These are phyloP conservation scores for Sylvicapra grimmia DNA, from an alignment of 2,113 vertebrate species.

Conservation along the genomic window DNA sequence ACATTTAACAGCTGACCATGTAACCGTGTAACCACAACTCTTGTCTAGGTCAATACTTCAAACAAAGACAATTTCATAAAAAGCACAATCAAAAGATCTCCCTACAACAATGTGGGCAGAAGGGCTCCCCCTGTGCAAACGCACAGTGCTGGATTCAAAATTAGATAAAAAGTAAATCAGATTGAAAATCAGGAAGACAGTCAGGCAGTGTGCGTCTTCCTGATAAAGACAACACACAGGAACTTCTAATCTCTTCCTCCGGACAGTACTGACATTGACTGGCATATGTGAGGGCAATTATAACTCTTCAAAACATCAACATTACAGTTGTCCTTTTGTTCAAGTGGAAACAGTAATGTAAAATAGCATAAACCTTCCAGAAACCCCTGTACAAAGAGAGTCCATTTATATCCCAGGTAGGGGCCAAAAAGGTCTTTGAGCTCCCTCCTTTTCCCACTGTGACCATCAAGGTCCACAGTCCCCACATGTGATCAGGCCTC, in stretches of 20 bases:
- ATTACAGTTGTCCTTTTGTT: conserved; percentile 18
- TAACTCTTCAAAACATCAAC: conserved; percentile 40
- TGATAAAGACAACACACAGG: conserved; percentile 36
- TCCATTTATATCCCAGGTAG: not conserved
- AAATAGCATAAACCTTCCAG: not conserved
- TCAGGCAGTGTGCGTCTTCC: not conserved
- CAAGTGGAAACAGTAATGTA: conserved; percentile 7
- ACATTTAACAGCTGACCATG: not conserved
- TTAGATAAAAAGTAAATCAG: conserved; percentile 55
- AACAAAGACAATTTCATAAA: conserved; percentile 18
- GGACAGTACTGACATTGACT: conserved; percentile 51
- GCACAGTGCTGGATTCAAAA: conserved; percentile 6
- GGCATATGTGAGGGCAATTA: conserved; percentile 56
- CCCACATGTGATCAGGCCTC: accelerated
- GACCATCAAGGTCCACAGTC: not conserved
- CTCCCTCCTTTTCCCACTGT: not conserved
- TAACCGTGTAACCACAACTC: not conserved
- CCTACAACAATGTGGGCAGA: not conserved
- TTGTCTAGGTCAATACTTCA: not conserved
- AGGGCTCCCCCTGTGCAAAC: not conserved
- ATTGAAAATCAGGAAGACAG: conserved; percentile 50
- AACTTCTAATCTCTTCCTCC: conserved; percentile 52
- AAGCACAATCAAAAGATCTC: conserved; percentile 22
- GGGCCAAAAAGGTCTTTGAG: not conserved
- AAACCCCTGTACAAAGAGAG: not conserved